Base-by-base conservation (phyloP, 2,888 invertebrate species). In the Sarcophaga subvicina region DNA sequence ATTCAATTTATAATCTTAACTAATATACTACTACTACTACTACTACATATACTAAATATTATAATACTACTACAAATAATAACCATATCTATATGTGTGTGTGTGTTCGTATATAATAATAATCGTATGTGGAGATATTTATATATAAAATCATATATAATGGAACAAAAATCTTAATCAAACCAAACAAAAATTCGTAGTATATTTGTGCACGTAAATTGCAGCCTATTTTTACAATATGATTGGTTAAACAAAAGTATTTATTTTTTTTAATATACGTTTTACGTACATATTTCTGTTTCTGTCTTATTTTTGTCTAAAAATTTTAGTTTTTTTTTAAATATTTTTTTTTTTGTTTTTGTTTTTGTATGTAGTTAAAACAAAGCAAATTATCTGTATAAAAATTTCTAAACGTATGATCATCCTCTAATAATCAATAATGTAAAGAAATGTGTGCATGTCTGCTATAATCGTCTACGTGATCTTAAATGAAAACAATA, bases 201-300 rank as follows among this genome's bases (percentile, higher is more conserved):
- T 78, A 83, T 81, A 87, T 82, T 86, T 88, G 80, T 88, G 88
- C 88, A 88, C 88, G 88, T 86, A 88, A 87, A 86, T 83, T 82
- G 88, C 88, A 88, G 88, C 80, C 67, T 77, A 81, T 73, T 54
- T 79, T 70, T 73, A 72, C 27, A 86, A 78, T 70, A 62, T 78
- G 62, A 77, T 82, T 82, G 82, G 82, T 83, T 81, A 70, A n/a
- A 27, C 70, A 75, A 78, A 17, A 63, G 66, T 70, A 49, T 80
- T 62, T 49, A 72, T 67, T 83, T 59, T 75, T 76, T 63, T 83
- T 78, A 66, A 64, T 85, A 37, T 80, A 20, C 62, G 73, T 87
- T 78, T n/a, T 54, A 72, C 54, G 54, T 69, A 80, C 37, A 37
- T 37, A 37, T 77, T 80, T 80, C 27, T 66, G 67, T 85, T 75